These are phyloP conservation scores for Melanerpes aurifrons DNA, from an alignment of 2,113 vertebrate species.

Conservation along the genomic window DNA sequence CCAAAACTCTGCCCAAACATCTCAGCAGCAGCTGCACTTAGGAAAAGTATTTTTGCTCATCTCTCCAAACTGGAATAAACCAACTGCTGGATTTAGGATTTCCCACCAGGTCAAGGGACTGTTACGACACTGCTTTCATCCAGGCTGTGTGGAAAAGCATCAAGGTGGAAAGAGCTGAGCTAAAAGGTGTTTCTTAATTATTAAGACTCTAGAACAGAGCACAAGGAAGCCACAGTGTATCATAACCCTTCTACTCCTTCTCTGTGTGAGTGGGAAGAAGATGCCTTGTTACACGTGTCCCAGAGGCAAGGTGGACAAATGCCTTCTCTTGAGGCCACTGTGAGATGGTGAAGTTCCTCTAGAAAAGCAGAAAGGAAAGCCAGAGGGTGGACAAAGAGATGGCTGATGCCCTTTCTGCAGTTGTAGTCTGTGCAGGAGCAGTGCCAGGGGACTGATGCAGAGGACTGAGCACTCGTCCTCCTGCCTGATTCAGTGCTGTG, in stretches of 20 bases:
- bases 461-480: not conserved
- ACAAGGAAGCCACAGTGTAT: not conserved
- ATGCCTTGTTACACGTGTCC: not conserved
- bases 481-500: not conserved
- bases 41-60: not conserved
- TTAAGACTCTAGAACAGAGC: not conserved
- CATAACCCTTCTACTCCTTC: not conserved
- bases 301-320: not conserved
- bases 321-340: not conserved
- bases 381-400: not conserved
- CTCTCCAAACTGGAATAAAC: not conserved
- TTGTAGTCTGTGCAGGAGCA: not conserved
- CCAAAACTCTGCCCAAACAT: not conserved
- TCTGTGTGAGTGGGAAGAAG: not conserved
- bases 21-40: not conserved
- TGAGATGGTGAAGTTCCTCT: not conserved
- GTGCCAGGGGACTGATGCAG: not conserved
- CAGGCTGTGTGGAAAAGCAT: not conserved
- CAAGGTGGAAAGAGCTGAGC: slow-evolving; percentile 8
- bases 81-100: not conserved
- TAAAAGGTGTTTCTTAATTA: slow-evolving; percentile 43
- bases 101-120: not conserved
- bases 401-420: not conserved
- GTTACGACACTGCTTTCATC: not conserved
- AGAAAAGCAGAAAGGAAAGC: not conserved